Evolutionary conservation across 2,888 invertebrate species (phyloP), one percentile per base, ranked within the genome.

Genomic region (Drosophila differens): DNA sequence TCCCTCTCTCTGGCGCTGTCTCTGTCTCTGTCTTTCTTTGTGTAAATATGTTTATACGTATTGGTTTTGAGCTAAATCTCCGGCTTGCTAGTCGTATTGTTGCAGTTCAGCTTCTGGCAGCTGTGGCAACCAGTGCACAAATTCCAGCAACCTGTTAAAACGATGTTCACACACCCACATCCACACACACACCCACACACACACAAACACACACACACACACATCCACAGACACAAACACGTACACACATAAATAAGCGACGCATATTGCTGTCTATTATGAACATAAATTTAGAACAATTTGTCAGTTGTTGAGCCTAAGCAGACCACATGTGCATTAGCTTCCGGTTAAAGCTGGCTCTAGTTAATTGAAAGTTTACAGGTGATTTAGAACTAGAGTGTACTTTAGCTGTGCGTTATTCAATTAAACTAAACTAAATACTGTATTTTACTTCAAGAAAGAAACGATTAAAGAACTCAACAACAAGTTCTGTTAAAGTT

Each of bases 91-190:
- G 62, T 73, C 44, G 69, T 68, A 60, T 64, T 69, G 74, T 70
- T 89, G 86, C 82, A 86, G 58, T 62, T 30, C 25, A 55, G 49
- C 33, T 55, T 49, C 41, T 30, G 65, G 52, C 57, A 75, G 63
- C 71, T 75, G 83, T 60, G 82, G 59, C 76, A 79, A 79, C 53
- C 57, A 57, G 60, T 89, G 70, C 79, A 83, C 64, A 75, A 75
- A 83, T 83, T 67, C 62, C 49, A 68, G 30, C 39, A 32, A 49
- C 16, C 33, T 35, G 28, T 60, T 58, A 16, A 52, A 39, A 55
- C n/a, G 22, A n/a, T 37, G 22, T n/a, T 30, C 49, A 57, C 54
- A 64, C n/a, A 39, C 19, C 19, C 47, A 25, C 28, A 60, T 6
- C n/a, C 28, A 55, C n/a, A n/a, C 39, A 41, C 47, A 60, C 51